Conservation (phyloP, 2,888 invertebrate species). For the Cheilosia vernalis region DNA sequence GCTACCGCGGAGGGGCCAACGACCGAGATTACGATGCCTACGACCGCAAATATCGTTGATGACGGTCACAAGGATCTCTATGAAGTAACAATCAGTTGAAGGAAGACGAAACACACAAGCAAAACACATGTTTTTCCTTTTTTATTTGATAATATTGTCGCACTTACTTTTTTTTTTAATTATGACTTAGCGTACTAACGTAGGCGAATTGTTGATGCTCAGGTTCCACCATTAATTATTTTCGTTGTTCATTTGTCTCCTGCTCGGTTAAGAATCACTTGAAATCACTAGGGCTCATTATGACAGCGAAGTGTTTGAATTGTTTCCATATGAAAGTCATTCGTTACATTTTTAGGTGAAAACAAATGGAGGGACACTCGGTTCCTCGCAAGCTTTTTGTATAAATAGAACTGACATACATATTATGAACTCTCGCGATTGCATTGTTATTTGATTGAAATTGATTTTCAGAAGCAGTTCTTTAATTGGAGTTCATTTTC, state of each 20-base stretch:
- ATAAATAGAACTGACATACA: constrained; percentile 49
- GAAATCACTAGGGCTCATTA: constrained; percentile 17
- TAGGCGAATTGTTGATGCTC: constrained; percentile 71
- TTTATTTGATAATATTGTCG: constrained; percentile 42
- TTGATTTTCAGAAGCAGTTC: neutral
- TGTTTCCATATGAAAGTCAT: constrained; percentile 31
- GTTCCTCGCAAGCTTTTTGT: constrained; percentile 55
- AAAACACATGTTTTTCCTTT: constrained; percentile 12
- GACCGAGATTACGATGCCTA: constrained; percentile 57
- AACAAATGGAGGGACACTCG: constrained; percentile 16
- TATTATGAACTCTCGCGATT: neutral
- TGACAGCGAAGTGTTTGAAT: constrained; percentile 22
- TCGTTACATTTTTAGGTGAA: constrained; percentile 51
- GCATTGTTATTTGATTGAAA: neutral
- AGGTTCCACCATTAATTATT: constrained; percentile 59
- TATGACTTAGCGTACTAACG: constrained; percentile 52
- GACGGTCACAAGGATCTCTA: neutral
- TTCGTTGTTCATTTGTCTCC: constrained; percentile 37
- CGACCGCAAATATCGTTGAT: constrained; percentile 62
- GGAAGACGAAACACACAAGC: constrained; percentile 15
- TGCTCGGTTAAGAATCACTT: constrained; percentile 50
- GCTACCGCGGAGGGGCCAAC: constrained; percentile 42
- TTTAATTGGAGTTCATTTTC: too few relatives aligned
- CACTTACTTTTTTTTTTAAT: constrained; percentile 34
- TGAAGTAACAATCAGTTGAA: constrained; percentile 22